These are phyloP conservation scores for Mellivora capensis DNA, from an alignment of 2,113 vertebrate genomes.

Conservation along the genomic window DNA sequence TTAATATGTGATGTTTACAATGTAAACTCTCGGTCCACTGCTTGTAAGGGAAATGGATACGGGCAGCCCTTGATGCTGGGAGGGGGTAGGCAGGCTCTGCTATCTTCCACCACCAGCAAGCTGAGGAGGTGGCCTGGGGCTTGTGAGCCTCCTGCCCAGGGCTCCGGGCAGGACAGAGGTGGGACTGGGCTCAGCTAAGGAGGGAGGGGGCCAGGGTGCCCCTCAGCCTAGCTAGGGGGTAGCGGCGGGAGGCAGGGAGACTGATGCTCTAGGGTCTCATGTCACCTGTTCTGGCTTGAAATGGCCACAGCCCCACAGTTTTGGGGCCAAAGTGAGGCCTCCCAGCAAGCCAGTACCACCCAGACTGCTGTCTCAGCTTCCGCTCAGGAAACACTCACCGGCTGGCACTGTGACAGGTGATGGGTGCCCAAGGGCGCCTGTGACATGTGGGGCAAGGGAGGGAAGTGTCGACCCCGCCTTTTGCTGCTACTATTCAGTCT, in stretches of 20 bases:
- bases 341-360: background rate
- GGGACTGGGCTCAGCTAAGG: background rate
- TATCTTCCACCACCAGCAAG: background rate
- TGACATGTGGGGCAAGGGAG: background rate
- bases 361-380: background rate
- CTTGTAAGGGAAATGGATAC: constrained; percentile 80
- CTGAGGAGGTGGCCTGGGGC: background rate
- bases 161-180: background rate
- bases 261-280: background rate
- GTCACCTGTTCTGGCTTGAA: background rate
- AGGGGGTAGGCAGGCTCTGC: background rate
- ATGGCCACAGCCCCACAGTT: background rate
- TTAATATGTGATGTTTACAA: constrained; percentile 84
- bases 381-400: background rate
- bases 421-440: background rate
- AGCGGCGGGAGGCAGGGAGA: too few relatives aligned
- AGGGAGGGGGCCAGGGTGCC: background rate
- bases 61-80: background rate
- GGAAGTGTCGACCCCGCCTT: background rate
- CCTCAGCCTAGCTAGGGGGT: background rate
- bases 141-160: rapidly evolving
- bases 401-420: constrained; percentile 27
- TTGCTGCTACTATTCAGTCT: rapidly evolving
- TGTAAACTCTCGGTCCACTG: constrained; percentile 64
- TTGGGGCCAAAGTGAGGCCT: background rate